phyloP scores from a whole-genome alignment of 2,113 vertebrate genomes.

The Procavia capensis region DNA sequence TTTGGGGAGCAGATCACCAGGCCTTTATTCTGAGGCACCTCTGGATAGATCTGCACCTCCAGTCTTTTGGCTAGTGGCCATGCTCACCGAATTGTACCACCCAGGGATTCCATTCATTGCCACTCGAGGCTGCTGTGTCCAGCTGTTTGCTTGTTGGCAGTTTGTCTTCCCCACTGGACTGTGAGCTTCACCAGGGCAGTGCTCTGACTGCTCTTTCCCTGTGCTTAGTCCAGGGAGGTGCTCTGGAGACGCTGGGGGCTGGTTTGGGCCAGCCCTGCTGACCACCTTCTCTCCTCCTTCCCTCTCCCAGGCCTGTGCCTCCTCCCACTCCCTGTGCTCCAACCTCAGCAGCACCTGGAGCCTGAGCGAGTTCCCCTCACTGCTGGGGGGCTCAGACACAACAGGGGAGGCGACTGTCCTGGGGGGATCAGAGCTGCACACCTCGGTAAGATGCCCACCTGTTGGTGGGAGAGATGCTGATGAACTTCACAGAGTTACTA shows the following conservation, averaged over 20 bases:
- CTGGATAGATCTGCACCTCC: neutral
- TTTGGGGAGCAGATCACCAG: neutral
- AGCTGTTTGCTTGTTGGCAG: neutral
- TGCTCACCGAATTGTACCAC: neutral
- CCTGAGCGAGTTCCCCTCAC: slow-evolving; percentile 82
- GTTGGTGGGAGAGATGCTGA: accelerated
- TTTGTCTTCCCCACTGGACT: neutral
- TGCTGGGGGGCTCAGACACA: slow-evolving; percentile 30
- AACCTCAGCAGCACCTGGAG: slow-evolving; percentile 90
- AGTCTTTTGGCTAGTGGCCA: neutral
- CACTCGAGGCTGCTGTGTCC: neutral
- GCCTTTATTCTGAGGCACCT: neutral
- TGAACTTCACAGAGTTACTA: accelerated
- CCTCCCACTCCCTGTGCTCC: slow-evolving; percentile 88
- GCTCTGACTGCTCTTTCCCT: neutral
- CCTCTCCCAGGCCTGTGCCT: slow-evolving; percentile 84
- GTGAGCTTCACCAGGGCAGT: neutral
- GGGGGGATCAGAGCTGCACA: slow-evolving; percentile 76
- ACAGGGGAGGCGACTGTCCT: neutral
- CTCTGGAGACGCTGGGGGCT: neutral
- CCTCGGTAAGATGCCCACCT: slow-evolving; percentile 78
- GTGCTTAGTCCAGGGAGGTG: neutral
- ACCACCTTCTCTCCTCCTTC: neutral
- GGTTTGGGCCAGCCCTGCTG: neutral
- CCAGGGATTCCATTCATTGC: neutral